Evolutionary conservation across 2,888 invertebrate genomes (phyloP).

Genomic region (Theretra japonica): DNA sequence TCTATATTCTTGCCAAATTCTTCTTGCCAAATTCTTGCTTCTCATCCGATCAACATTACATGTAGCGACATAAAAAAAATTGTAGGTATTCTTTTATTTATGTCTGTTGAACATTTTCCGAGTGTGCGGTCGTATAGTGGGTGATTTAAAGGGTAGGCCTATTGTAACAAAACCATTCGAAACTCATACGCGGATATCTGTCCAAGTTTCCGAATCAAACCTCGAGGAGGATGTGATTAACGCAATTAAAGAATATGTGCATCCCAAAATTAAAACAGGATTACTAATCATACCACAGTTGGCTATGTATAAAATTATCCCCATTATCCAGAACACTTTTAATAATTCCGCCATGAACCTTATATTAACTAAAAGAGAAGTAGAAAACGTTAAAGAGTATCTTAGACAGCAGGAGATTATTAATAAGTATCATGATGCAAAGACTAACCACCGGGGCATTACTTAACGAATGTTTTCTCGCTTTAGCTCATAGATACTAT

Average conservation of each 20-base stretch:
- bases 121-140: conserved; percentile 33
- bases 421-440: conserved; percentile 31
- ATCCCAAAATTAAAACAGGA: conserved; percentile 44
- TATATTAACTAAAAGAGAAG: conserved; percentile 30
- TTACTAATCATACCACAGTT: conserved; percentile 38
- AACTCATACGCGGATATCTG: conserved; percentile 36
- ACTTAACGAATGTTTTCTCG: conserved; percentile 30
- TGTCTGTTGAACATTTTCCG: too few relatives aligned
- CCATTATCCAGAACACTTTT: conserved; percentile 35
- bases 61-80: too few relatives aligned
- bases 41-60: too few relatives aligned
- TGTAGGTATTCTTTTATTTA: too few relatives aligned
- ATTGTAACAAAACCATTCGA: conserved; percentile 43
- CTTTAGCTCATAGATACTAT: conserved; percentile 13
- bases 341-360: conserved; percentile 37
- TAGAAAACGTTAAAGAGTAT: conserved; percentile 35
- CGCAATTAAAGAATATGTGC: conserved; percentile 44
- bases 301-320: conserved; percentile 33
- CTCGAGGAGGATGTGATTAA: conserved; percentile 42
- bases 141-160: conserved; percentile 38
- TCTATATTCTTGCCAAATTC: too few relatives aligned
- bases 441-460: conserved; percentile 33
- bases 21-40: too few relatives aligned
- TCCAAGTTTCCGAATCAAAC: conserved; percentile 40
- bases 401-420: conserved; percentile 29